Evolutionary conservation across 2,113 vertebrate species (phyloP).

Genomic region (Podarcis muralis): DNA sequence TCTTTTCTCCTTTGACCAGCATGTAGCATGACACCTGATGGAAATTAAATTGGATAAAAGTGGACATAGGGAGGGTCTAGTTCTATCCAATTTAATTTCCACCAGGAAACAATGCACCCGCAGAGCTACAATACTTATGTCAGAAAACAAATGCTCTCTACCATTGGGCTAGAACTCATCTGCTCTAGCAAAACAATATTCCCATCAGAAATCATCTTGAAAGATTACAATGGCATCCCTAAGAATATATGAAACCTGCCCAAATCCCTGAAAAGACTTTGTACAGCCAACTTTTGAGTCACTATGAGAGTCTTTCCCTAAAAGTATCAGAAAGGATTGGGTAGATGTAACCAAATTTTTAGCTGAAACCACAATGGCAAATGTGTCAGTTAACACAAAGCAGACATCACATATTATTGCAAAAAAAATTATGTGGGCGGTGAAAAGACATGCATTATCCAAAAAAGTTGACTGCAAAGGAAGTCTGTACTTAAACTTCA

Average conservation of each 20-base stretch:
- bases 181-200: not conserved
- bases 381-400: not conserved
- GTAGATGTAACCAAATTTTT: not conserved
- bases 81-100: not conserved
- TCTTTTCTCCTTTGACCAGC: no score
- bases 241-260: not conserved
- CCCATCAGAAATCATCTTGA: not conserved
- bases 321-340: not conserved
- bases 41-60: not conserved
- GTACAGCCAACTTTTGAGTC: not conserved
- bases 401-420: not conserved
- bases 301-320: not conserved
- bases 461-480: not conserved
- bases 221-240: not conserved
- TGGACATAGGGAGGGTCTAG: not conserved
- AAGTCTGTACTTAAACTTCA: not conserved
- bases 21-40: not conserved
- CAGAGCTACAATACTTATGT: not conserved
- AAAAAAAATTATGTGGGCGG: not conserved
- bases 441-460: not conserved
- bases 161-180: not conserved
- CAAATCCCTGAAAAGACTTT: not conserved
- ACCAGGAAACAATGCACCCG: not conserved
- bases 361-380: not conserved
- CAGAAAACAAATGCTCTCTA: not conserved